These are phyloP conservation scores for Pterostichus niger DNA, from an alignment of 2,888 invertebrate species.

Conservation along the genomic window DNA sequence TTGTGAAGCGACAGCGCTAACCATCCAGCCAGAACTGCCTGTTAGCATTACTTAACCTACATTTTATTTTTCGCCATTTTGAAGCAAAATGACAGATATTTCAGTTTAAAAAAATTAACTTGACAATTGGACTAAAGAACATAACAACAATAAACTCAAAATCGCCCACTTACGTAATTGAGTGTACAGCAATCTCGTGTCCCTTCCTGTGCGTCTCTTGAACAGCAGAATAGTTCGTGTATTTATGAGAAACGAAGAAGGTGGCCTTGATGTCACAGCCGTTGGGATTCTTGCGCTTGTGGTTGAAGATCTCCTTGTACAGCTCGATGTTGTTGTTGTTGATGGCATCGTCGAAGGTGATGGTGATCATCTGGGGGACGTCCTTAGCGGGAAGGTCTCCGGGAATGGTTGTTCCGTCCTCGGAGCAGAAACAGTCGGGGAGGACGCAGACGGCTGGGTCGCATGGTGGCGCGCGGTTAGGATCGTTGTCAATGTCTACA, in stretches of 20 bases:
- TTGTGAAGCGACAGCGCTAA: too few relatives aligned
- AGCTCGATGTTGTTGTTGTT: slow-evolving; percentile 97
- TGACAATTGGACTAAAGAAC: not conserved
- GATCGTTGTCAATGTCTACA: slow-evolving; percentile 94
- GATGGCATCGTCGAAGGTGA: slow-evolving; percentile 96
- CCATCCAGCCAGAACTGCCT: too few relatives aligned
- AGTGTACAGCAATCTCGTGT: slow-evolving; percentile 96
- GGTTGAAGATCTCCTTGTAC: slow-evolving; percentile 95
- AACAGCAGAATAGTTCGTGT: slow-evolving; percentile 95
- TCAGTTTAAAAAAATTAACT: too few relatives aligned
- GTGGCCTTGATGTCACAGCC: slow-evolving; percentile 96
- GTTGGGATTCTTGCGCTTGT: slow-evolving; percentile 93
- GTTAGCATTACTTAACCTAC: too few relatives aligned
- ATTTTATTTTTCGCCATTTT: not conserved
- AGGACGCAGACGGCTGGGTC: slow-evolving; percentile 91
- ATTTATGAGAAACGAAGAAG: slow-evolving; percentile 95
- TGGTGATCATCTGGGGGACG: slow-evolving; percentile 96
- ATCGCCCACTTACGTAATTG: slow-evolving; percentile 87
- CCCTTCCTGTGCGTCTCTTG: slow-evolving; percentile 95
- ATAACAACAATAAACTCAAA: not conserved
- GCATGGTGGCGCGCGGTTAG: slow-evolving; percentile 94
- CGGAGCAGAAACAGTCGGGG: slow-evolving; percentile 96
- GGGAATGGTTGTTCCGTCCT: slow-evolving; percentile 92
- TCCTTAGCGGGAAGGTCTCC: slow-evolving; percentile 91
- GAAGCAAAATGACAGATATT: too few relatives aligned